Evolutionary conservation across 2,888 invertebrate species (phyloP).

Genomic region (Himalopsyche japonica): DNA sequence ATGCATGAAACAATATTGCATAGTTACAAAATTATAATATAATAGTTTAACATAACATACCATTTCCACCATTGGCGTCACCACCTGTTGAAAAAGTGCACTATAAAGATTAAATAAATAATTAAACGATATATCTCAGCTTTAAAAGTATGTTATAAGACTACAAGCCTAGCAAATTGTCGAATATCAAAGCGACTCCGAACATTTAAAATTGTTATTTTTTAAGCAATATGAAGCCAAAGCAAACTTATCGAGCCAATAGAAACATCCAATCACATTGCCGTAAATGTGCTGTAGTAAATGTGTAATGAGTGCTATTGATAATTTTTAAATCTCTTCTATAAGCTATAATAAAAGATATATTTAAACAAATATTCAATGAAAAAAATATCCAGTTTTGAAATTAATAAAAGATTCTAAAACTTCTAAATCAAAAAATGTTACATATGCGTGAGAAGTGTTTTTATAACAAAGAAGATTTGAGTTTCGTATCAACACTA

Average conservation of each 20-base stretch:
- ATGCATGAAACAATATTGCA: too few species aligned
- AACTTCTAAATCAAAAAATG: too few species aligned
- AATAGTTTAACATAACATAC: neutral
- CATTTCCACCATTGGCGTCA: constrained; percentile 31
- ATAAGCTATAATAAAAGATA: too few species aligned
- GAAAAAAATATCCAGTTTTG: too few species aligned
- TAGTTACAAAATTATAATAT: neutral
- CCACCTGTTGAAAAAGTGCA: constrained; percentile 30
- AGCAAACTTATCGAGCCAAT: neutral
- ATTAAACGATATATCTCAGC: neutral
- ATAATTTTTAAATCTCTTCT: too few species aligned
- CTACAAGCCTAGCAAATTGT: constrained; percentile 37
- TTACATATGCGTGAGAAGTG: too few species aligned
- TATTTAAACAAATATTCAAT: too few species aligned
- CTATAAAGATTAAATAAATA: neutral
- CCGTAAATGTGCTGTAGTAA: neutral
- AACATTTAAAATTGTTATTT: constrained; percentile 30
- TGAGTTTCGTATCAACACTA: too few species aligned
- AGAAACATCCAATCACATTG: neutral
- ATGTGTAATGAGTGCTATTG: too few species aligned
- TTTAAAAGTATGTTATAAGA: neutral
- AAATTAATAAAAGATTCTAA: too few species aligned
- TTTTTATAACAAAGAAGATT: too few species aligned
- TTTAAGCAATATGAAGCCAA: neutral
- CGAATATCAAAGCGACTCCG: constrained; percentile 35